Conservation (phyloP, 2,113 vertebrate species). For the mouse (Mus musculus) region GRCm39 chrX:58296501-58297000, state of each 20-base stretch:
- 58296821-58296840: background rate
- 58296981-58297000: background rate
- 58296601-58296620: conserved; percentile 16
- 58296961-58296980: background rate
- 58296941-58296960: background rate
- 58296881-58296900: background rate
- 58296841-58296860: background rate
- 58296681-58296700: background rate
- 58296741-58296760: background rate
- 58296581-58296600: background rate
- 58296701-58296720: background rate
- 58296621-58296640: background rate
- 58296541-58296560: conserved; percentile 13
- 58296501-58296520: conserved; percentile 24
- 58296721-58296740: background rate
- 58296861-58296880: background rate
- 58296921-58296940: background rate
- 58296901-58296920: background rate
- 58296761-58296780: background rate
- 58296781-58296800: background rate
- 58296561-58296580: background rate
- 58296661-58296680: background rate
- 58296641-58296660: conserved; percentile 12
- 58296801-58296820: background rate
- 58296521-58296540: background rate